phyloP scores from a whole-genome alignment of 2,888 invertebrate genomes.

The Sinopyrophorus schimmeli region DNA sequence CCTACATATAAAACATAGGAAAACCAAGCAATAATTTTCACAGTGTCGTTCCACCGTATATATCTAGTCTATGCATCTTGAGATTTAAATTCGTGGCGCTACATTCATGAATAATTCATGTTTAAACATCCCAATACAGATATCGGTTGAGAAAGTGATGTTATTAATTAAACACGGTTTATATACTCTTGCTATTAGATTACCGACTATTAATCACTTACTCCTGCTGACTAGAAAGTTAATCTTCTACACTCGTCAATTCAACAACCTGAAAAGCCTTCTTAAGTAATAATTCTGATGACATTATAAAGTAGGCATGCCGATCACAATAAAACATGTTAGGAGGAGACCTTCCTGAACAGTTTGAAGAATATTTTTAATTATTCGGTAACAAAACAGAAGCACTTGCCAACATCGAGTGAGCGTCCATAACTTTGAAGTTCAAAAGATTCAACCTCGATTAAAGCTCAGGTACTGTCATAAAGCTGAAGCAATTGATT shows the following conservation, averaged over 20 bases:
- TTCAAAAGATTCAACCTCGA: constrained; percentile 28
- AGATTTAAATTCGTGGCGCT: constrained; percentile 51
- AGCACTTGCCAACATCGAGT: constrained; percentile 1
- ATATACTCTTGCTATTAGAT: constrained; percentile 40
- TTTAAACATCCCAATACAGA: constrained; percentile 49
- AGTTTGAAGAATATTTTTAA: too few relatives aligned
- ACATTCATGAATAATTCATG: constrained; percentile 51
- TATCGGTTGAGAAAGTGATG: constrained; percentile 49
- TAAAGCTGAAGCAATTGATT: constrained; percentile 41
- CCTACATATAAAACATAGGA: constrained; percentile 29
- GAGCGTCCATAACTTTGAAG: constrained; percentile 16
- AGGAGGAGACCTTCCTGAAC: too few relatives aligned
- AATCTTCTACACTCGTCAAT: constrained; percentile 44
- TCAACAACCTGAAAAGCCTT: constrained; percentile 38
- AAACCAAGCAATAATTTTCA: constrained; percentile 36
- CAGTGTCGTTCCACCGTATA: constrained; percentile 35
- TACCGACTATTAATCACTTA: constrained; percentile 49
- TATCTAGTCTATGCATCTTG: constrained; percentile 45
- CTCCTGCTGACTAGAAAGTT: constrained; percentile 45
- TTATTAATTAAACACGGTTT: constrained; percentile 51
- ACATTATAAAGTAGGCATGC: too few relatives aligned
- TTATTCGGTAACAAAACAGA: too few relatives aligned
- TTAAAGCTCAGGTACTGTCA: constrained; percentile 31
- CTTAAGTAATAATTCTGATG: neutral
- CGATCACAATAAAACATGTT: too few relatives aligned